A percentile compares a stretch with the other conserved stretches of the same genome.
phyloP scores from a whole-genome alignment of 2,113 vertebrate genomes.

The Thalassarche chlororhynchos region DNA sequence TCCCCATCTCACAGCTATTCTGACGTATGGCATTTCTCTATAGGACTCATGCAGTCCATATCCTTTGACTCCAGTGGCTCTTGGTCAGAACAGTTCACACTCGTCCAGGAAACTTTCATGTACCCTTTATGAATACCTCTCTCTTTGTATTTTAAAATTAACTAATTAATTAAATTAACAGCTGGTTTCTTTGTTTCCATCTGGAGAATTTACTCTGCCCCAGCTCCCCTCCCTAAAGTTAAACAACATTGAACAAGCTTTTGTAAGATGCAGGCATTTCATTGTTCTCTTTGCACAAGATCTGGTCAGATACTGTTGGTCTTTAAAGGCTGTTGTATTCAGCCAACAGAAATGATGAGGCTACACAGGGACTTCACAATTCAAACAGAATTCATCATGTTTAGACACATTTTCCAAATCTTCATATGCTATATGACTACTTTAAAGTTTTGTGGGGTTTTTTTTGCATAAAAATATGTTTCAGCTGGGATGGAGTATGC shows the following conservation, averaged over 20 bases:
- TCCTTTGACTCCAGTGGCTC: neutral
- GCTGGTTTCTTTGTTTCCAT: neutral
- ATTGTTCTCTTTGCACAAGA: neutral
- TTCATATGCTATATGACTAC: no score
- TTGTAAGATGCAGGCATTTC: neutral
- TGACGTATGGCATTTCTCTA: neutral
- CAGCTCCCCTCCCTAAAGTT: neutral
- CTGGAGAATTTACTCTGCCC: neutral
- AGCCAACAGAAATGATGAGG: neutral
- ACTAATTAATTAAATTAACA: neutral
- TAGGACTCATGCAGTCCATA: neutral
- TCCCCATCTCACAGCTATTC: neutral
- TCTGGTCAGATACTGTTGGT: neutral
- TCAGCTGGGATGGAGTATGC: neutral
- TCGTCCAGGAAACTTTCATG: neutral
- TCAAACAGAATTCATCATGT: neutral
- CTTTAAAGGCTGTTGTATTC: neutral
- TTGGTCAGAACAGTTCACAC: neutral
- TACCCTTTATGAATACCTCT: neutral
- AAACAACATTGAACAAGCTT: neutral
- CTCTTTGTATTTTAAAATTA: neutral
- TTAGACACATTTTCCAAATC: neutral
- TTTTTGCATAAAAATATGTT: neutral
- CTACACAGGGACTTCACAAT: neutral
- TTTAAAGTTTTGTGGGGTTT: neutral